phyloP scores from a whole-genome alignment of 2,888 invertebrate species.

The Xylocampa areola region DNA sequence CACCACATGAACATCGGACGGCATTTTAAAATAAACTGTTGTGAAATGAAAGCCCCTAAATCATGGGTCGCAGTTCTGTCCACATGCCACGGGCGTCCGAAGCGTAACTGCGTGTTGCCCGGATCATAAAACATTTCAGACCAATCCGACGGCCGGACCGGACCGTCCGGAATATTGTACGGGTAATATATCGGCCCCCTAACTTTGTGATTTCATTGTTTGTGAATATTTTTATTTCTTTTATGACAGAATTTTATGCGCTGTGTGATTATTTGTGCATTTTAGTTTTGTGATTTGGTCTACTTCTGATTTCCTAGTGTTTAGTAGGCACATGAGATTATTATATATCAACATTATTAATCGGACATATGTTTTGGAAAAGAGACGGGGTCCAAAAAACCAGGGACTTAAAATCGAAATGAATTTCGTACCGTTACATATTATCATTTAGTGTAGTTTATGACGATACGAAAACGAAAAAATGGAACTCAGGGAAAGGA shows the following conservation, averaged over 20 bases:
- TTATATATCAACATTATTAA: too few relatives aligned
- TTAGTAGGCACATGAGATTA: too few relatives aligned
- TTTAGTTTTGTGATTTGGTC: slow-evolving; percentile 5
- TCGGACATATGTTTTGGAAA: too few relatives aligned
- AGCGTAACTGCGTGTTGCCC: slow-evolving; percentile 73
- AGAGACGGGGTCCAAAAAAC: too few relatives aligned
- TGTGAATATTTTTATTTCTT: slow-evolving; percentile 49
- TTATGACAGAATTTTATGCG: slow-evolving; percentile 21
- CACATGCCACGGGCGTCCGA: slow-evolving; percentile 78
- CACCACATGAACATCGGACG: slow-evolving; percentile 45
- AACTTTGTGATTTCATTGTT: slow-evolving; percentile 67
- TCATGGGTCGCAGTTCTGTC: slow-evolving; percentile 80
- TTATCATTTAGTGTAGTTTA: too few relatives aligned
- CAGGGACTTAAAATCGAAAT: too few relatives aligned
- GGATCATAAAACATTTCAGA: slow-evolving; percentile 79
- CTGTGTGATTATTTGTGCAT: slow-evolving; percentile 8
- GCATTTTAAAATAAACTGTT: slow-evolving; percentile 74
- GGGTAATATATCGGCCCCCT: slow-evolving; percentile 62
- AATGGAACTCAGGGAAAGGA: too few relatives aligned
- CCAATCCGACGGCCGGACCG: slow-evolving; percentile 62
- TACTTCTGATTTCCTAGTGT: neutral
- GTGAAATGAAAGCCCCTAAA: slow-evolving; percentile 82
- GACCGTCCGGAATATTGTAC: slow-evolving; percentile 58
- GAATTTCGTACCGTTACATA: too few relatives aligned
- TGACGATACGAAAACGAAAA: too few relatives aligned